Evolutionary conservation across 1,140 invertebrate species (phyloP).

Genomic region (Drosophila setifemur): DNA sequence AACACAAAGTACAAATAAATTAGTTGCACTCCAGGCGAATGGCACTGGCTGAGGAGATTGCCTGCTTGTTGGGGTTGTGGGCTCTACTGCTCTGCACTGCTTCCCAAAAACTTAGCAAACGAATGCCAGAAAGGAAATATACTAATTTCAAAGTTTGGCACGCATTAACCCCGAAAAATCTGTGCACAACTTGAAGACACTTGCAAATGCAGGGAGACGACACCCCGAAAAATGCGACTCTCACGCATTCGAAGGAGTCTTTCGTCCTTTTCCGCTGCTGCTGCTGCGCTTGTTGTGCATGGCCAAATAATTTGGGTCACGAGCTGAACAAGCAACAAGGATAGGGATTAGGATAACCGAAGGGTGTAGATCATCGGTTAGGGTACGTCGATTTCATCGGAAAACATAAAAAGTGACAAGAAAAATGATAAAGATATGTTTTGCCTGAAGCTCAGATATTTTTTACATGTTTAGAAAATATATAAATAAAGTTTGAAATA

Average conservation of each 20-base stretch:
- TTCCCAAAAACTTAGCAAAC: conserved; percentile 43
- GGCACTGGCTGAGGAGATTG: conserved; percentile 21
- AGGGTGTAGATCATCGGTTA: neutral
- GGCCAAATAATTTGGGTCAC: conserved; percentile 77
- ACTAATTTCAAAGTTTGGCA: conserved; percentile 78
- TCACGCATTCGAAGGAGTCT: conserved; percentile 20
- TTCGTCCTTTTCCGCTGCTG: conserved; percentile 9
- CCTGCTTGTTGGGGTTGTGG: neutral
- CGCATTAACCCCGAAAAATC: conserved; percentile 79
- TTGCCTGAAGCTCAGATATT: no score
- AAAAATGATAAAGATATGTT: no score
- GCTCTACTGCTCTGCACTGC: neutral
- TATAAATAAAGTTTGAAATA: neutral
- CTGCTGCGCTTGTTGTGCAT: conserved; percentile 26
- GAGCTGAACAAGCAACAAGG: conserved; percentile 51
- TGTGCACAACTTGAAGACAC: conserved; percentile 68
- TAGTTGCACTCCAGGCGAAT: conserved; percentile 65
- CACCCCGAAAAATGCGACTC: conserved; percentile 21
- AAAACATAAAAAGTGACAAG: no score
- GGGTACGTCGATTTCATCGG: neutral
- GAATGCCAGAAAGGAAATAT: conserved; percentile 68
- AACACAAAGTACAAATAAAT: conserved; percentile 78
- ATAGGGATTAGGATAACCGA: conserved; percentile 14
- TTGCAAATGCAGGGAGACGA: conserved; percentile 44
- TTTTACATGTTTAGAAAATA: no score